Conservation (phyloP, 2,888 invertebrate genomes). For the Ischnura elegans region DNA sequence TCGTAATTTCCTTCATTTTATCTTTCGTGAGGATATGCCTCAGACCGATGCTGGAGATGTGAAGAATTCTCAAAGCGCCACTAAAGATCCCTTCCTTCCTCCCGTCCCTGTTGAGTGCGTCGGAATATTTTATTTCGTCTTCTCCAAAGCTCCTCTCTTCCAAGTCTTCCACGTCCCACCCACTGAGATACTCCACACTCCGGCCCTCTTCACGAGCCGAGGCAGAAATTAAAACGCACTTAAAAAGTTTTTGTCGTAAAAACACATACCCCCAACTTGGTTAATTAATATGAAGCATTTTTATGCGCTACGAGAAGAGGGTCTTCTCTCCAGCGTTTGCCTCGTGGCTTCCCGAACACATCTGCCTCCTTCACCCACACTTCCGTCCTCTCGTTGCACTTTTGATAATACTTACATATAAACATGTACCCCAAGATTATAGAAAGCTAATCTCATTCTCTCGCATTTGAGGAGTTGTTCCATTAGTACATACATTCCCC, state of each 20-base stretch:
- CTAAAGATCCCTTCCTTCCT: background rate
- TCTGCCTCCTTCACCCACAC: too few species aligned
- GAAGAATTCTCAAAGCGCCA: too few species aligned
- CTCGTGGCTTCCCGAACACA: too few species aligned
- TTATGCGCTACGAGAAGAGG: background rate
- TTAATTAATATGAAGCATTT: conserved; percentile 40
- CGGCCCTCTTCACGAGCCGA: background rate
- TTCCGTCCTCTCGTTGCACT: too few species aligned
- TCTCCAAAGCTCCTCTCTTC: background rate
- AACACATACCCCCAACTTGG: background rate
- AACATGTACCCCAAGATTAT: too few species aligned
- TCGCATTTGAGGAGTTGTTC: too few species aligned
- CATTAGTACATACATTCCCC: too few species aligned
- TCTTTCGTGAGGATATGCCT: too few species aligned
- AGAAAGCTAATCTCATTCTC: too few species aligned
- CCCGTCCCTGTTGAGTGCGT: background rate
- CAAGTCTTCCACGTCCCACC: background rate
- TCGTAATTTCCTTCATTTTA: too few species aligned
- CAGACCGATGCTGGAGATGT: too few species aligned
- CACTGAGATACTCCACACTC: background rate
- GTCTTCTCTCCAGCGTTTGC: background rate
- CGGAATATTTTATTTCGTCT: background rate
- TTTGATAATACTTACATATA: too few species aligned
- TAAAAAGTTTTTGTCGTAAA: conserved; percentile 8
- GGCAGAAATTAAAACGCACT: background rate